phyloP scores from a whole-genome alignment of 1,140 invertebrate species.

The Heliconius himera region DNA sequence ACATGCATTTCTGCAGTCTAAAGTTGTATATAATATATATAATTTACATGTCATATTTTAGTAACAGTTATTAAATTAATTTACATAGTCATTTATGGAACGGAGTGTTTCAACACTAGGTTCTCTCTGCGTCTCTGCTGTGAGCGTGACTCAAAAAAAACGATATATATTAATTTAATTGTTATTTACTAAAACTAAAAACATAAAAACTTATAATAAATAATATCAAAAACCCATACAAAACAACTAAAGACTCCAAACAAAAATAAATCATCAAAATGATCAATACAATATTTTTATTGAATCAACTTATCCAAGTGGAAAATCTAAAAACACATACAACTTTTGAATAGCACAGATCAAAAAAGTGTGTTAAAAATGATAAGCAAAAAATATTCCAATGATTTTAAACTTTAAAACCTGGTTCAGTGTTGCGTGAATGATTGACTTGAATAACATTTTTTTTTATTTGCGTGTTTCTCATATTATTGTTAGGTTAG shows the following conservation, averaged over 20 bases:
- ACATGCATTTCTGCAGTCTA: no score
- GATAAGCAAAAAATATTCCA: constrained; percentile 1
- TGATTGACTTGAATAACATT: neutral
- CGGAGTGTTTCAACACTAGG: neutral
- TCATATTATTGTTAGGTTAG: neutral
- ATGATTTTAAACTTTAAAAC: neutral
- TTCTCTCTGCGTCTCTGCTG: no score
- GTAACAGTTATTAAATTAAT: no score
- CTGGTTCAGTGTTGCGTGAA: neutral
- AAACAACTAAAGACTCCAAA: no score
- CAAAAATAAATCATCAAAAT: neutral
- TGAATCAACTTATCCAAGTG: neutral
- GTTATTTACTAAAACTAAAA: neutral
- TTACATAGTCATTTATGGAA: neutral
- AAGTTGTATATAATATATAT: no score
- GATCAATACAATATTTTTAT: neutral
- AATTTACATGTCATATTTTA: neutral
- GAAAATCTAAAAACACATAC: neutral
- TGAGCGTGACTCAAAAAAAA: no score
- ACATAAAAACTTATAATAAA: neutral
- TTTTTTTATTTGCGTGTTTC: neutral
- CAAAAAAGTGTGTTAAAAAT: neutral
- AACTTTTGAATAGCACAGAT: neutral
- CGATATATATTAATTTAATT: neutral
- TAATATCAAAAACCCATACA: neutral